Conservation (phyloP, 92 coral and sea anemone species). For the Zoanthus sociatus region DNA sequence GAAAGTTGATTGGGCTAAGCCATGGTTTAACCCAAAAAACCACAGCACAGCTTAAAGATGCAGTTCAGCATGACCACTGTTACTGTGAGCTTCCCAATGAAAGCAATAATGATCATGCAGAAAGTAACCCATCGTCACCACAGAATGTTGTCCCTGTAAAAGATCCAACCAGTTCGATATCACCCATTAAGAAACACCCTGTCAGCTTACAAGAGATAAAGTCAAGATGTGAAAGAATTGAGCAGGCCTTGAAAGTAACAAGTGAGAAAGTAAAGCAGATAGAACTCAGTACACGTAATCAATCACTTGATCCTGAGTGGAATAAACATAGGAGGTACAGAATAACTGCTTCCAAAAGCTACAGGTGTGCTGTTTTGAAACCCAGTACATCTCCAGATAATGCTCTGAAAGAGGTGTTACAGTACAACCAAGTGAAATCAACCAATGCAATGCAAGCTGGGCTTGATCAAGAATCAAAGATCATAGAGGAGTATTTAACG, state of each 20-base stretch:
- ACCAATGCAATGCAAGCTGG: conserved; percentile 51
- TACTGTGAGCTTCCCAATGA: conserved; percentile 18
- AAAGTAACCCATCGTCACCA: conserved; percentile 9
- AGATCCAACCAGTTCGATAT: conserved; percentile 20
- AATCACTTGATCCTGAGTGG: conserved; percentile 48
- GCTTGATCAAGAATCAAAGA: conserved; percentile 26
- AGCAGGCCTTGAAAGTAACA: conserved; percentile 45
- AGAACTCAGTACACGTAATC: conserved; percentile 47
- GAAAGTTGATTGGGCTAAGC: conserved; percentile 34
- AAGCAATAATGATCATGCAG: conserved; percentile 13
- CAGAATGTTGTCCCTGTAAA: conserved; percentile 11
- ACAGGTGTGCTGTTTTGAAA: conserved; percentile 57
- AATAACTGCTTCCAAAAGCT: conserved; percentile 60
- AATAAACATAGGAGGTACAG: conserved; percentile 40
- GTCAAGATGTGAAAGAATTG: conserved; percentile 43
- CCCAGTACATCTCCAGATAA: conserved; percentile 56
- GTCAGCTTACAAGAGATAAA: conserved; percentile 33
- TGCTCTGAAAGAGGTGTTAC: conserved; percentile 43
- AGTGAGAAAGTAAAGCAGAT: conserved; percentile 34
- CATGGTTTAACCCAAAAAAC: conserved; percentile 27
- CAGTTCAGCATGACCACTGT: conserved; percentile 43
- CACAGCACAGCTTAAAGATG: conserved; percentile 15
- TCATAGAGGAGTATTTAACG: conserved; percentile 32
- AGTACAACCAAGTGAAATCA: conserved; percentile 3
- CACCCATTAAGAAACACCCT: conserved; percentile 55